Evolutionary conservation across 2,113 vertebrate genomes (phyloP).

Genomic region (Aegotheles bennettii): DNA sequence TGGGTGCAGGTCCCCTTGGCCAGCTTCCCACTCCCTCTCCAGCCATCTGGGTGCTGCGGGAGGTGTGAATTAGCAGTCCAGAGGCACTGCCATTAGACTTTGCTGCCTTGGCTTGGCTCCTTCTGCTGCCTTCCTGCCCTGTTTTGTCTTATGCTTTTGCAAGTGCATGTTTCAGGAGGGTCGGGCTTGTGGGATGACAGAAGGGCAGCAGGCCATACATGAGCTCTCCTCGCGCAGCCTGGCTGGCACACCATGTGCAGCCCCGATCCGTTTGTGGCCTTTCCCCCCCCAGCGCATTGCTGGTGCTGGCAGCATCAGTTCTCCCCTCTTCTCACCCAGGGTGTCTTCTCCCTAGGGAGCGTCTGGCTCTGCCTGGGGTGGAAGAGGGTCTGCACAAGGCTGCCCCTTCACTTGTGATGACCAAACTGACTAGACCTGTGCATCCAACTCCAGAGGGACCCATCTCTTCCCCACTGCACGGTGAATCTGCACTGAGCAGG

Average conservation of each 20-base stretch:
- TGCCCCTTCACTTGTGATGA: background rate
- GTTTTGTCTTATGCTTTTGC: background rate
- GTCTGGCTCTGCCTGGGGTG: background rate
- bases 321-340: background rate
- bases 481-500: background rate
- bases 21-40: background rate
- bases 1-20: background rate
- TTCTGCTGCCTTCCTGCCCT: background rate
- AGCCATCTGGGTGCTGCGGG: background rate
- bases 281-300: rapidly evolving
- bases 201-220: background rate
- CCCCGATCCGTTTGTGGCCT: background rate
- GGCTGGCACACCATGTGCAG: background rate
- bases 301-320: background rate
- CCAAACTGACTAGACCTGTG: background rate
- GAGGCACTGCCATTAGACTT: background rate
- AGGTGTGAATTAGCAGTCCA: background rate
- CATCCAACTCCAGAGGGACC: background rate
- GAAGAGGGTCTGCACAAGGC: background rate
- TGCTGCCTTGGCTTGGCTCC: background rate
- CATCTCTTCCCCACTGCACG: background rate
- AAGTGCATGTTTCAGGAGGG: background rate
- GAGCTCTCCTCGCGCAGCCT: background rate
- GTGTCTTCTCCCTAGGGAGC: background rate
- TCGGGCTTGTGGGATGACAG: background rate